Conservation (phyloP, 2,888 invertebrate genomes). For the Nemurella pictetii region DNA sequence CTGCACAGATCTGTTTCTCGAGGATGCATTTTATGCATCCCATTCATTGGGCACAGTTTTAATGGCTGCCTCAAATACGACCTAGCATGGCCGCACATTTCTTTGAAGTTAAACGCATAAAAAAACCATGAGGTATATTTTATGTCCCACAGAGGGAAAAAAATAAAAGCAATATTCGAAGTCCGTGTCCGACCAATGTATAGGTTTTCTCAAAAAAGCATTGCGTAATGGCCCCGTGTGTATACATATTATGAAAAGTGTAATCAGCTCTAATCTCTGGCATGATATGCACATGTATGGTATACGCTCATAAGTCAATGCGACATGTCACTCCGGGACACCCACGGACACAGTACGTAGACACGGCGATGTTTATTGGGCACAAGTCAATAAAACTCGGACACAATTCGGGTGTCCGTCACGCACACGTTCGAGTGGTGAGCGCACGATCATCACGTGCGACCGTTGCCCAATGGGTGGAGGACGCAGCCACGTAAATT, state of each 20-base stretch:
- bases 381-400: neutral
- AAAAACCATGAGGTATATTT: neutral
- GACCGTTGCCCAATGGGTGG: too few species aligned
- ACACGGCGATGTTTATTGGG: neutral
- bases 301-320: neutral
- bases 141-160: neutral
- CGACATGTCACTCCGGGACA: neutral
- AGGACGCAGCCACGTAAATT: too few species aligned
- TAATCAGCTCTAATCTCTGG: too few species aligned
- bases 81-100: neutral
- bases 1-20: too few species aligned
- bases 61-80: neutral
- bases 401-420: neutral
- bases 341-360: too few species aligned
- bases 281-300: neutral
- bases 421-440: neutral
- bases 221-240: neutral
- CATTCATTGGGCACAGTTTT: neutral
- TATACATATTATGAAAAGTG: neutral
- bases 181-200: neutral
- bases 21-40: too few species aligned
- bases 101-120: neutral
- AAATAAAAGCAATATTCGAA: neutral
- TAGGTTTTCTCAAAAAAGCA: too few species aligned
- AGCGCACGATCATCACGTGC: too few species aligned